A percentile compares a stretch with the other conserved stretches of the same genome.
phyloP scores from a whole-genome alignment of 2,113 vertebrate species.

The Dinomys branickii region DNA sequence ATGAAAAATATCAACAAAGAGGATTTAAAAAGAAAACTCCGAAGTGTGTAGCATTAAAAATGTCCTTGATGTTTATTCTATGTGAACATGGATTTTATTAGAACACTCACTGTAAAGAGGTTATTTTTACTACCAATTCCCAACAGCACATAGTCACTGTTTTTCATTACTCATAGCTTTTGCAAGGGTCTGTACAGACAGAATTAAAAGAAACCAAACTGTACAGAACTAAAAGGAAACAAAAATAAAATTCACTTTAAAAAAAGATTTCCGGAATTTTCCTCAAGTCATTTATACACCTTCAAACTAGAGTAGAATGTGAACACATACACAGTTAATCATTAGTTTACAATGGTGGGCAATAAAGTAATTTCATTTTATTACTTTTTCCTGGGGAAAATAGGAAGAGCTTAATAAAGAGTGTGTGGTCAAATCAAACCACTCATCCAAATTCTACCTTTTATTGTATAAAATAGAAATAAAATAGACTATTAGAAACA shows the following conservation, averaged over 20 bases:
- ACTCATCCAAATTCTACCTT: background rate
- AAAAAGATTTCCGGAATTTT: background rate
- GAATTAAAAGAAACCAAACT: background rate
- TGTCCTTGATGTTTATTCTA: background rate
- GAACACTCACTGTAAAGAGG: background rate
- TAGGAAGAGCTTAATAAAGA: background rate
- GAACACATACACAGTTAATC: background rate
- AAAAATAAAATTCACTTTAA: background rate
- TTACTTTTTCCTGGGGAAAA: background rate
- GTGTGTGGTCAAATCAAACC: background rate
- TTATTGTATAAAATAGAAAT: background rate
- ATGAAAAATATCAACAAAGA: background rate
- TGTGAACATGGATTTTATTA: background rate
- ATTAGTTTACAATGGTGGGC: constrained; percentile 42
- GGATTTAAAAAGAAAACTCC: constrained; percentile 8
- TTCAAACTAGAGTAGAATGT: background rate
- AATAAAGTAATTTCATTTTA: constrained; percentile 60
- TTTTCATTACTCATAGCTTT: constrained; percentile 7
- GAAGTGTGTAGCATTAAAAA: background rate
- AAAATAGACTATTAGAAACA: background rate
- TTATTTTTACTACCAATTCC: background rate
- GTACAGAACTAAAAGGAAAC: background rate
- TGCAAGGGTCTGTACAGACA: background rate
- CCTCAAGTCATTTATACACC: background rate
- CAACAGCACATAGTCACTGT: background rate